phyloP scores from a whole-genome alignment of 2,797 vertebrate genomes.

The Alcedo atthis region DNA sequence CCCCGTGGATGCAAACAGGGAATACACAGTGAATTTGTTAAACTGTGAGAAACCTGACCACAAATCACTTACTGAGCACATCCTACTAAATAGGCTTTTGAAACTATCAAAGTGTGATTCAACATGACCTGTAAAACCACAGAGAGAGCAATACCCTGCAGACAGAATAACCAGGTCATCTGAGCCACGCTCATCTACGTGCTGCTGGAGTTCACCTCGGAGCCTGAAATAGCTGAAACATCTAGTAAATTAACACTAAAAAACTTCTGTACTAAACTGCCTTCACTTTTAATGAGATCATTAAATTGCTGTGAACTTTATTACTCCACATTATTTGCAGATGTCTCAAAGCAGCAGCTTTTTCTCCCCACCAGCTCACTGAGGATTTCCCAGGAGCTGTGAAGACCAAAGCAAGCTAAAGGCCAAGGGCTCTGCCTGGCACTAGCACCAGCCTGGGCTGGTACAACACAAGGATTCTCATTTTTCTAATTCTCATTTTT shows the following conservation, averaged over 20 bases:
- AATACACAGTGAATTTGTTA: background rate
- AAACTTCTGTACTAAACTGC: background rate
- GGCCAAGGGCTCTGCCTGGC: background rate
- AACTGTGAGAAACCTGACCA: background rate
- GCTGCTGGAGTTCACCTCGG: background rate
- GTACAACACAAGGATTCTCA: background rate
- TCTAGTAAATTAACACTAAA: background rate
- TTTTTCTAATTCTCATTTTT: background rate
- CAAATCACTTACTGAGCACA: background rate
- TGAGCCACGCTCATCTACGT: constrained; percentile 4
- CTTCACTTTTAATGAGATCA: constrained; percentile 11
- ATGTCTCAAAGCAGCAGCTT: background rate
- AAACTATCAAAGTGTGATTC: background rate
- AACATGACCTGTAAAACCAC: background rate
- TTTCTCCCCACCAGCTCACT: background rate
- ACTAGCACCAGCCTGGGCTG: background rate
- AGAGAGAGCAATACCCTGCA: background rate
- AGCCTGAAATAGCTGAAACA: background rate
- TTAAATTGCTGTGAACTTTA: background rate
- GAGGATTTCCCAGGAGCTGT: background rate
- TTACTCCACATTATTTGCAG: background rate
- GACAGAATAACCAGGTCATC: constrained; percentile 56
- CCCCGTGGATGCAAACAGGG: background rate
- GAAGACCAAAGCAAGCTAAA: no score
- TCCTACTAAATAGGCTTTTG: constrained; percentile 5